Evolutionary conservation across 2,113 vertebrate genomes (phyloP).

Genomic region (Macquaria ambigua): DNA sequence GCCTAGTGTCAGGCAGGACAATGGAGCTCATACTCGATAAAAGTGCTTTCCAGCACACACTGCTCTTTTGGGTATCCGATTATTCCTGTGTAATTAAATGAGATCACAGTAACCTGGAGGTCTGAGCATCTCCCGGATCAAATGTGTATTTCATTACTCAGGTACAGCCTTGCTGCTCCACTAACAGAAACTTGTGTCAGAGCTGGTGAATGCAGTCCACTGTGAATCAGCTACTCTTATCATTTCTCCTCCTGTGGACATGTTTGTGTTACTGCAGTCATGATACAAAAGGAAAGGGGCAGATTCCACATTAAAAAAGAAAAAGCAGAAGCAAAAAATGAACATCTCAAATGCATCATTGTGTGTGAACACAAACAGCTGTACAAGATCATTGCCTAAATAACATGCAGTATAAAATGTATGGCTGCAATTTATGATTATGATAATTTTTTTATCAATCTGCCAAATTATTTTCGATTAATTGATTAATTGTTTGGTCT

Average conservation of each 20-base stretch:
- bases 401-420: background rate
- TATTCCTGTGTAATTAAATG: background rate
- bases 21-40: background rate
- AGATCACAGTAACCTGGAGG: background rate
- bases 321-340: too few relatives aligned
- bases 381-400: background rate
- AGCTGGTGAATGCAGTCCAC: background rate
- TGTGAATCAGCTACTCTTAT: slow-evolving; percentile 4
- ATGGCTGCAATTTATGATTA: background rate
- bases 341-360: background rate
- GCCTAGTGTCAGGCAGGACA: background rate
- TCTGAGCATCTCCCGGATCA: background rate
- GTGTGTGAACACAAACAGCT: background rate
- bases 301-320: too few relatives aligned
- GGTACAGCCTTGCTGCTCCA: background rate
- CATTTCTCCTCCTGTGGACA: background rate
- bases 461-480: background rate
- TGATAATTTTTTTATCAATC: background rate
- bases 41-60: background rate
- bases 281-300: background rate
- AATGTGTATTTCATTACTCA: background rate
- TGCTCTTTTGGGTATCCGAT: background rate
- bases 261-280: slow-evolving; percentile 27
- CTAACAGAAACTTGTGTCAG: slow-evolving; percentile 4
- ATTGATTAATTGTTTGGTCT: background rate